These are phyloP conservation scores for Cacatua alba DNA, from an alignment of 2,113 vertebrate genomes.

Conservation along the genomic window DNA sequence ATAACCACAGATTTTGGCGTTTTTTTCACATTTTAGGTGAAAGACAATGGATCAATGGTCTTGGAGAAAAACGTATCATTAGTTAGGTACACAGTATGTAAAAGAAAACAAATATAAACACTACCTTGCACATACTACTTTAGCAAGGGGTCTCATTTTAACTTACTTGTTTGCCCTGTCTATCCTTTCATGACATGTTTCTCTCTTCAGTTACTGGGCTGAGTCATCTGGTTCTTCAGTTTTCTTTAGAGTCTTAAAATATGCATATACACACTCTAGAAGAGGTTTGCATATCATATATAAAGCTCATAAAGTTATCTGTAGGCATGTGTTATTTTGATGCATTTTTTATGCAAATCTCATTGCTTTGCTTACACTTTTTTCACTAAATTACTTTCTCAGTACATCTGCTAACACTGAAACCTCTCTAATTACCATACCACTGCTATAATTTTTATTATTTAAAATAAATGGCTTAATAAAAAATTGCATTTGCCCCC, in stretches of 20 bases:
- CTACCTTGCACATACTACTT: background rate
- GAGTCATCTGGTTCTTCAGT: background rate
- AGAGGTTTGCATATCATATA: background rate
- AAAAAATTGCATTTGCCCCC: background rate
- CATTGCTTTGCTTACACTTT: background rate
- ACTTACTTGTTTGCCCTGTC: background rate
- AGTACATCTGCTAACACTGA: conserved; percentile 14
- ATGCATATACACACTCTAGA: background rate
- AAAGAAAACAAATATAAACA: background rate
- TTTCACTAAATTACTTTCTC: background rate
- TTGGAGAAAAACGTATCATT: background rate
- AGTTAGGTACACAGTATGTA: background rate
- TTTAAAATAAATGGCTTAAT: background rate
- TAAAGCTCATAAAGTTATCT: background rate
- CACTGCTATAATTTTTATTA: background rate
- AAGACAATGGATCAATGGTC: background rate
- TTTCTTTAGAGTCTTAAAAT: conserved; percentile 25
- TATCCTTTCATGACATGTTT: background rate
- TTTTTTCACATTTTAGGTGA: background rate
- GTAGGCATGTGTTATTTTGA: background rate
- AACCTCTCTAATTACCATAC: background rate
- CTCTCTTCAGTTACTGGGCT: background rate
- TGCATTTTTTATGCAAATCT: conserved; percentile 2
- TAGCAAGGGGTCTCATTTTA: background rate
- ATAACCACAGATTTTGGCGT: background rate